Conservation (phyloP, 2,113 vertebrate genomes). For the Upupa epops region DNA sequence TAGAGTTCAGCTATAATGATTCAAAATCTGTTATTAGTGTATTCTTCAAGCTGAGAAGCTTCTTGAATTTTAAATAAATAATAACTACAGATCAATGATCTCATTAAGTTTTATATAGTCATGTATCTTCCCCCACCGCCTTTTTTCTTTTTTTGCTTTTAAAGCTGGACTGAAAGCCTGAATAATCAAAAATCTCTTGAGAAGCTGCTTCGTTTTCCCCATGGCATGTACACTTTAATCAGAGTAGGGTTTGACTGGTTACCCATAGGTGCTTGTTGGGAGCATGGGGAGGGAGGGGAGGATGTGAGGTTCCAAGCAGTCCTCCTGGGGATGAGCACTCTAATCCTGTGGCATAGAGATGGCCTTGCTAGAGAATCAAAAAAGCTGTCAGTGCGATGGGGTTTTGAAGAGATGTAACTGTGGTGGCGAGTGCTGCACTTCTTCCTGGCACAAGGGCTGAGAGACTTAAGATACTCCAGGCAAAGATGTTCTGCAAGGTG, state of each 20-base stretch:
- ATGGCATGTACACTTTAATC: background rate
- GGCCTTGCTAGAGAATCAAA: background rate
- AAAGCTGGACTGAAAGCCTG: background rate
- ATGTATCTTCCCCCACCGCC: accelerated
- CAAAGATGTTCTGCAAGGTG: background rate
- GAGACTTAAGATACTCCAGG: background rate
- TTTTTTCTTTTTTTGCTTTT: background rate
- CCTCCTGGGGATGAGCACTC: accelerated
- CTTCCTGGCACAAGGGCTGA: background rate
- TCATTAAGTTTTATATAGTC: background rate
- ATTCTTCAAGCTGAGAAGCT: background rate
- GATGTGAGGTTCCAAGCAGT: background rate
- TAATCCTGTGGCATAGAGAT: background rate
- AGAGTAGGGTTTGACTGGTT: background rate
- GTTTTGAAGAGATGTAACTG: background rate
- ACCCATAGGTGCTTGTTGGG: background rate
- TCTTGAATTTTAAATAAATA: background rate
- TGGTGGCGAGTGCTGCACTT: background rate
- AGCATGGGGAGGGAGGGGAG: background rate
- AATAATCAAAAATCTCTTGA: background rate
- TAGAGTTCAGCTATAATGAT: background rate
- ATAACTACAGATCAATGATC: background rate
- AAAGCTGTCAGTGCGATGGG: background rate
- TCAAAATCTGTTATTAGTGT: background rate
- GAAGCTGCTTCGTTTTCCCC: background rate